phyloP scores from a whole-genome alignment of 64 coral and sea anemone genomes.

The Montipora efflorescens region DNA sequence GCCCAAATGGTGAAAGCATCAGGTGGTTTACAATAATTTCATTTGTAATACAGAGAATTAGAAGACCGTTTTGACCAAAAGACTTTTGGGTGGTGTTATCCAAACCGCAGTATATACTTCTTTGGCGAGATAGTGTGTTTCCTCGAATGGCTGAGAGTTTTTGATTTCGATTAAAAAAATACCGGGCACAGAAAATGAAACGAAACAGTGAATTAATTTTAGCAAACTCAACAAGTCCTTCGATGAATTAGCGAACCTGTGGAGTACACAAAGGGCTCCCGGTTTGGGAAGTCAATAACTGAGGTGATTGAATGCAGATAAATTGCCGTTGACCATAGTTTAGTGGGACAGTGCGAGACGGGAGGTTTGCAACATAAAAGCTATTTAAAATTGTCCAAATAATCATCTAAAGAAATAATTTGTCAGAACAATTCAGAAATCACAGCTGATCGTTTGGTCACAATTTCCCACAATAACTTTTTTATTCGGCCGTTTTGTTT shows the following conservation, averaged over 20 bases:
- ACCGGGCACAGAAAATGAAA: too few relatives aligned
- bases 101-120: neutral
- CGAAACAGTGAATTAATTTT: too few relatives aligned
- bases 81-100: neutral
- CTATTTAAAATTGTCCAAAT: neutral
- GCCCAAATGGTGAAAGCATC: neutral
- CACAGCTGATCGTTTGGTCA: conserved; percentile 3
- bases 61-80: neutral
- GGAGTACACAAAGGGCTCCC: too few relatives aligned
- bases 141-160: too few relatives aligned
- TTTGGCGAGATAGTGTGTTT: neutral
- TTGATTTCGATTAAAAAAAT: too few relatives aligned
- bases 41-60: neutral
- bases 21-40: neutral
- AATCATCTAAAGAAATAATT: neutral
- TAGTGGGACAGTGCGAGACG: neutral
- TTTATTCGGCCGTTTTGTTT: neutral
- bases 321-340: neutral
- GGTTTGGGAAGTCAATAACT: neutral
- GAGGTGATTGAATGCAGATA: too few relatives aligned
- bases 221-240: too few relatives aligned
- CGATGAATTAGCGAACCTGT: too few relatives aligned
- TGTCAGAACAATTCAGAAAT: conserved; percentile 16
- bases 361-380: neutral
- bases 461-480: conserved; percentile 1